Evolutionary conservation across 2,888 invertebrate genomes (phyloP), one percentile per base, ranked within the genome.

Genomic region (Synergus laeviventris): DNA sequence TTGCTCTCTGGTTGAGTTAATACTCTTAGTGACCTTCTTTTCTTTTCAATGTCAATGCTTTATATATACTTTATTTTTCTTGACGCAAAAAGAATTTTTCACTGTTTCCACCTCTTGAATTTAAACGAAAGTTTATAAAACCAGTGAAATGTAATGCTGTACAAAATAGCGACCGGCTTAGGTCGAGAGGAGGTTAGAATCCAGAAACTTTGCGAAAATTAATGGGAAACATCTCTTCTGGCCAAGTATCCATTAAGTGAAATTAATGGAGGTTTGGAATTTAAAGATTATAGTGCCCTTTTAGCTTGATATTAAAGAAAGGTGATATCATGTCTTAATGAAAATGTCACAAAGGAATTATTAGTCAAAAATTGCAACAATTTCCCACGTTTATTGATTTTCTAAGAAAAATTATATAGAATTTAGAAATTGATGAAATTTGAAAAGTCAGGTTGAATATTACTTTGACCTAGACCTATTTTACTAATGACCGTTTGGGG

Each of bases 201-300:
- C 14, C 1, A 42, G 42, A 64, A 21, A 21, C 64, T 42, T 14
- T 14, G 14, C 21, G 21, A 64, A 42, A 42, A 24, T 42, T 42
- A 42, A 42, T 64, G 42, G 4, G 1, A 12, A 12, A 38, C 18
- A 38, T 39, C 39, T 64, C 39, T 64, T 39, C 7, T 42, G 42
- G 42, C 42, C 38, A 64, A 64, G 42, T 39, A 42, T 64, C 64
- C 42, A 64, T 64, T 64, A 42, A 24, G 14, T 5, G 7, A 42
- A 64, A 16, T 21, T 39, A 64, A 64, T 42, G 39, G 21, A 3
- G 56, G 21, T 38, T 31, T 5, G 42, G 14, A 12, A 39, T 64
- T 21, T 21, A 59, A 14, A 21, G 21, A 49, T 49, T 49, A 18
- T 18, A 49, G 49, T 7, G 31, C n/a, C 8, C 49, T 49, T 49